phyloP scores from a whole-genome alignment of 2,888 invertebrate species.

The Sphaerophoria taeniata region DNA sequence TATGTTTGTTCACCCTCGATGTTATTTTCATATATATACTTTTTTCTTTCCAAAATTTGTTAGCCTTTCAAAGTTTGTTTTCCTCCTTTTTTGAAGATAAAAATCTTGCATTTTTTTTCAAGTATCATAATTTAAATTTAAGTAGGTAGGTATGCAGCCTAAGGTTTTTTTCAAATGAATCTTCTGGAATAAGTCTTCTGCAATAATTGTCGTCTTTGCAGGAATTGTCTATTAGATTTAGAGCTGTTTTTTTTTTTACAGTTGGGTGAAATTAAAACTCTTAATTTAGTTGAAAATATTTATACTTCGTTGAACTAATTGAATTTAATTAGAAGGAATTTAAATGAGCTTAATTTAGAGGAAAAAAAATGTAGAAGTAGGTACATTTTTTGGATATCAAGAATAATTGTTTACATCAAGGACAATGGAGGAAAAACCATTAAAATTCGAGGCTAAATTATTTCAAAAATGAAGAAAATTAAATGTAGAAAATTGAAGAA shows the following conservation, averaged over 20 bases:
- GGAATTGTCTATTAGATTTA: conserved; percentile 19
- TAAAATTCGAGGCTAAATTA: no score
- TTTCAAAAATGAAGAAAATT: no score
- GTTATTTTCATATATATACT: neutral
- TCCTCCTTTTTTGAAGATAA: neutral
- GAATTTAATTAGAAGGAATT: conserved; percentile 22
- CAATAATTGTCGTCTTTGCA: conserved; percentile 50
- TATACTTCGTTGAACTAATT: conserved; percentile 12
- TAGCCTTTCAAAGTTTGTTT: neutral
- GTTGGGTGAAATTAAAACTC: conserved; percentile 16
- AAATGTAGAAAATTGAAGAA: no score
- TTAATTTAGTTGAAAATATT: neutral
- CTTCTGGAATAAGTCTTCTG: conserved; percentile 61
- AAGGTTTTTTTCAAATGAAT: conserved; percentile 39
- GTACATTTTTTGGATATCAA: neutral
- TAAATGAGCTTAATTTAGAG: neutral
- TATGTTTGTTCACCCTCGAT: conserved; percentile 1
- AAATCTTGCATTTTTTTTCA: conserved; percentile 30
- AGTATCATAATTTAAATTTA: conserved; percentile 51
- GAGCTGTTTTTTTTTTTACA: neutral
- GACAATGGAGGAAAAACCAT: no score
- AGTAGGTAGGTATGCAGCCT: neutral
- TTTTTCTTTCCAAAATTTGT: neutral
- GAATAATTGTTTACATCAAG: no score
- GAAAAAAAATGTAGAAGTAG: neutral